Percentiles rank a stretch among this genome's conserved stretches.
Conservation (phyloP, 2,888 invertebrate genomes). For the Nipponacmea schrenckii region DNA sequence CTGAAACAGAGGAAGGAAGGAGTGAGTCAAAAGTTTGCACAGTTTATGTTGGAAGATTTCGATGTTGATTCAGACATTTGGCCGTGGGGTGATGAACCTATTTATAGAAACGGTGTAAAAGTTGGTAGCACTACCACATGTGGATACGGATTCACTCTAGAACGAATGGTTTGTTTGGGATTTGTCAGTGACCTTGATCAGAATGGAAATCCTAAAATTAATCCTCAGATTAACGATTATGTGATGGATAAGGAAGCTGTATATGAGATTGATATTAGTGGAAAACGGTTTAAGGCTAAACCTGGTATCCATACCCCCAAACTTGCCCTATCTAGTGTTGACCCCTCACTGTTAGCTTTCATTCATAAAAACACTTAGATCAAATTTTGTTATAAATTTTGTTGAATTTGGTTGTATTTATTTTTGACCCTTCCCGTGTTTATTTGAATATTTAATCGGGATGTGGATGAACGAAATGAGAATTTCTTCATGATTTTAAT, state of each 20-base stretch:
- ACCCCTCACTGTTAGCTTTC: constrained; percentile 37
- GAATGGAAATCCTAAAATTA: constrained; percentile 76
- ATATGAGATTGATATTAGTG: constrained; percentile 94
- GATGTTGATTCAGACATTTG: constrained; percentile 89
- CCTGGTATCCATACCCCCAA: constrained; percentile 76
- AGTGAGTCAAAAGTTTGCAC: constrained; percentile 89
- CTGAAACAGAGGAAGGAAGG: constrained; percentile 85
- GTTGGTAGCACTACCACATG: constrained; percentile 95
- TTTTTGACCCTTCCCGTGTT: no score
- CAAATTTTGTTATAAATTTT: no score
- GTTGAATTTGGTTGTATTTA: no score
- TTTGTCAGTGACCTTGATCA: constrained; percentile 86
- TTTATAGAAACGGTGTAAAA: constrained; percentile 89
- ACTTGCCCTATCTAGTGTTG: constrained; percentile 44
- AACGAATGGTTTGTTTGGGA: constrained; percentile 87
- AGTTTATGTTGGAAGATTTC: constrained; percentile 89
- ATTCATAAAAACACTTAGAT: background rate
- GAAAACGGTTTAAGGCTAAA: constrained; percentile 82
- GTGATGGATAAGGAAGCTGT: constrained; percentile 73
- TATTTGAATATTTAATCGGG: no score
- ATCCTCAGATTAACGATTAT: constrained; percentile 72
- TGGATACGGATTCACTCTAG: constrained; percentile 79
- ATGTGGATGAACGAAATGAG: no score
- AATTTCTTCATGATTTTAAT: no score
- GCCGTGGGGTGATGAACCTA: constrained; percentile 97